phyloP scores from a whole-genome alignment of 64 coral and sea anemone species.

The Stichodactyla helianthus region DNA sequence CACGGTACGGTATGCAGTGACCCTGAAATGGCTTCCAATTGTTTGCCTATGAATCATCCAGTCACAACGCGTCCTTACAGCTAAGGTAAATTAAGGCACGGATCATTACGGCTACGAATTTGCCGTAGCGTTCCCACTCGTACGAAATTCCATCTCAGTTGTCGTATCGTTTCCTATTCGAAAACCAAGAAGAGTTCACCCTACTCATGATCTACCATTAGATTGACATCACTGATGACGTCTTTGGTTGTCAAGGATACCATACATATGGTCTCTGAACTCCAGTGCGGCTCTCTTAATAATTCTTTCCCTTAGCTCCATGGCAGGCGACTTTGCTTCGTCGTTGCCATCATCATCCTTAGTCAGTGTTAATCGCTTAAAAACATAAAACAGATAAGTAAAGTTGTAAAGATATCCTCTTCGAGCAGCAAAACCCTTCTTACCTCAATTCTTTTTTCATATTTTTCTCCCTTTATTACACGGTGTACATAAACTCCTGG shows the following conservation, averaged over 20 bases:
- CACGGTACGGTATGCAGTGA: too few species aligned
- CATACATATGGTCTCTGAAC: constrained; percentile 95
- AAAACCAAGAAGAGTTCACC: too few species aligned
- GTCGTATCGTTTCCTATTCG: too few species aligned
- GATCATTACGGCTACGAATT: too few species aligned
- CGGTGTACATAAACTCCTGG: constrained; percentile 86
- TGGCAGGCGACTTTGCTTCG: constrained; percentile 58
- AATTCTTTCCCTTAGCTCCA: constrained; percentile 79
- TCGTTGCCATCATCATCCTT: constrained; percentile 34
- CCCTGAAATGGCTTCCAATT: too few species aligned
- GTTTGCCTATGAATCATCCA: too few species aligned
- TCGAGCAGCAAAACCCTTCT: neutral
- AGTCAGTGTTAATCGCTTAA: constrained; percentile 56
- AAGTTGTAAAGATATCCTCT: neutral
- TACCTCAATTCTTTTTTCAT: constrained; percentile 97
- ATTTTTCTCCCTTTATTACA: constrained; percentile 73
- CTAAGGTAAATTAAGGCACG: too few species aligned
- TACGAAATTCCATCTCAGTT: too few species aligned
- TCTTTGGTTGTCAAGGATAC: constrained; percentile 70
- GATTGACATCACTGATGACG: neutral
- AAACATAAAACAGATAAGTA: neutral
- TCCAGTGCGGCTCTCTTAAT: constrained; percentile 88
- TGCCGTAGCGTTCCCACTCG: too few species aligned
- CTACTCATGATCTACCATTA: too few species aligned
- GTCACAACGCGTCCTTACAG: too few species aligned